Evolutionary conservation across 2,888 invertebrate genomes (phyloP), one percentile per base, ranked within the genome.

Genomic region (Scaptomyza tumidula): DNA sequence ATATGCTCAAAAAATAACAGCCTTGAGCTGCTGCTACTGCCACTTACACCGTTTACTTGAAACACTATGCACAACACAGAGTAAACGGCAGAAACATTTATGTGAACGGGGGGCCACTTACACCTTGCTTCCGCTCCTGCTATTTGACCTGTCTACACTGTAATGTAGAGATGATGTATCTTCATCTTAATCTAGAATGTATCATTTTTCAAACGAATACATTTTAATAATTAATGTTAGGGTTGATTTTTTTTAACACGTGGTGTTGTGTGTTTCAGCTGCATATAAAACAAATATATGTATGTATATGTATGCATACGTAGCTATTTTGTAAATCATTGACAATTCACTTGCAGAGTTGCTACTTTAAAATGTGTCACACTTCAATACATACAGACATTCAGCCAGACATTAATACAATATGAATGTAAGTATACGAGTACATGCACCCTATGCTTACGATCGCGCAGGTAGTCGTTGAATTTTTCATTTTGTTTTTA

Each of bases 191-290:
- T n/a, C 39, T 41, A 3, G 3, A 41, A 41, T 37, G 49, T 39
- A 37, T 53, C 46, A n/a, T 66, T 66, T 60, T 39, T 55, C 44
- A 43, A 49, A 24, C 57, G 14, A 29, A 14, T 35, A 56, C 16
- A 57, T 14, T 75, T 84, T 65, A 24, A 24, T 19, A 63, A 71
- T 29, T 19, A 19, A 82, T 77, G 10, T 75, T 86, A 80, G 89
- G 86, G 84, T 86, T 88, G 89, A 75, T 82, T 86, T 86, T 41
- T 39, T 88, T 81, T 71, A 88, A 86, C 84, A 89, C 84, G 84
- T 89, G 89, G 86, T 89, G 57, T 69, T 87, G 54, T 50, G 35
- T 75, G 43, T 55, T 43, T 39, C 41, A 77, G 41, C 44, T 60
- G 52, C 52, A 78, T 46, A 5, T 27, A 31, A 48, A 7, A 16